Evolutionary conservation across 2,888 invertebrate genomes (phyloP).

Genomic region (Archaeoteleia sp.): DNA sequence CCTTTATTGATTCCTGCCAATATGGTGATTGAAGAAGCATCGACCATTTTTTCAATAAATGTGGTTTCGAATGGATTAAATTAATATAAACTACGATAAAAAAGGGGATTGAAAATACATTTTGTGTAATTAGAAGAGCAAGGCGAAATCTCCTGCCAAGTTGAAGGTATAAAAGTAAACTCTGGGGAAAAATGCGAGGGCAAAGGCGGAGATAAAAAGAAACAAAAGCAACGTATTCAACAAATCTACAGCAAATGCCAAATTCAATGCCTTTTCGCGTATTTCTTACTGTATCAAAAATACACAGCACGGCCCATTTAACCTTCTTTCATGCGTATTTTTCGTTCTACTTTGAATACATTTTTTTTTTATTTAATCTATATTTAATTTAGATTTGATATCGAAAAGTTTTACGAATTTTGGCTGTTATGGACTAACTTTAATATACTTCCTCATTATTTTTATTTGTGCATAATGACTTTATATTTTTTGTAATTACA

Average conservation of each 20-base stretch:
- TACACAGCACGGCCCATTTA: too few species aligned
- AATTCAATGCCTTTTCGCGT: conserved; percentile 1
- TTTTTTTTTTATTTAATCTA: too few species aligned
- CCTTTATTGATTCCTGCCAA: neutral
- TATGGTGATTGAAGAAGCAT: conserved; percentile 9
- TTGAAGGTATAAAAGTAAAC: conserved; percentile 19
- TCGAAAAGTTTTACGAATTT: too few species aligned
- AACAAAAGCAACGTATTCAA: conserved; percentile 23
- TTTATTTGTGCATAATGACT: too few species aligned
- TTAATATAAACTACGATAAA: conserved; percentile 2
- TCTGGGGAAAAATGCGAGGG: conserved; percentile 10
- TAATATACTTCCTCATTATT: too few species aligned
- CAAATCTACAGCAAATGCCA: conserved; percentile 12
- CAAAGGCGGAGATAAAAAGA: conserved; percentile 21
- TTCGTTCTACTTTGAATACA: too few species aligned
- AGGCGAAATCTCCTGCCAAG: conserved; percentile 16
- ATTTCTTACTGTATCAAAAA: too few species aligned
- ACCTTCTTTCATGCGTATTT: too few species aligned
- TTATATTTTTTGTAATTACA: too few species aligned
- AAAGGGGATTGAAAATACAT: conserved; percentile 21
- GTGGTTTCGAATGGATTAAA: conserved; percentile 10
- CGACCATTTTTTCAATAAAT: conserved; percentile 25
- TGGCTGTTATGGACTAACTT: too few species aligned
- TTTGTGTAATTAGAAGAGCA: conserved; percentile 19
- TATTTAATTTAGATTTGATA: too few species aligned